Base-by-base conservation (phyloP, 2,888 invertebrate species). In the Lasius platythorax region DNA sequence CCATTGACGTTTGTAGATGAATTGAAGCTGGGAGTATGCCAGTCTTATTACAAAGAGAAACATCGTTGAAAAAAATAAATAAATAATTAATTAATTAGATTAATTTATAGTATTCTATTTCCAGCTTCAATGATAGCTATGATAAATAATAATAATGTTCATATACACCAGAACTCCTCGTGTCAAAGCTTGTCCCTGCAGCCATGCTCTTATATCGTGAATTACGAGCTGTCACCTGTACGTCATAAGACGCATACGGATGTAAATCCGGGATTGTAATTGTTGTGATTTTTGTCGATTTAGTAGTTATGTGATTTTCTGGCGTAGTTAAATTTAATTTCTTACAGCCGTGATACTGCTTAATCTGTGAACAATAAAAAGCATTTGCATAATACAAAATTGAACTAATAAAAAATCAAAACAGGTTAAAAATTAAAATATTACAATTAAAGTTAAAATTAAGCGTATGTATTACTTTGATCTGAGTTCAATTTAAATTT, bases 231-330 rank as follows among this genome's bases (percentile, higher is more conserved):
- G 61, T 56, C 2, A 93, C 79, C n/a, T 61, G 82, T 3, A 84
- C 85, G 11, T 6, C n/a, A 30, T 93, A 92, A 3, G 1, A 53
- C 1, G 85, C 76, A 37, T 91, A 93, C 0, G 93, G 90, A 8
- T 58, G 83, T 37, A 93, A 73, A 28, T 84, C 12, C 0, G 43
- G 6, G 28, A 91, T 70, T 28, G 46, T 82, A 4, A 81, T 61
- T 5, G 0, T 78, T 9, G 74, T 37, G 0, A 28, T 8, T 1
- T 2, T 4, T 5, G 81, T 56, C 0, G 3, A 67, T 0, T 0
- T 9, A 30, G 23, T 68, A 33, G 40, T 61, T 6, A 3, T 50
- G 1, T 67, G 23, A 12, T 50, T 82, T 33, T n/a, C 30, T 4
- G 56, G 37, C 0, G 50, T 0, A 8, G 8, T 0, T 12, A 18